These are phyloP conservation scores for Zaprionus davidi DNA, from an alignment of 1,140 invertebrate genomes.

Conservation along the genomic window DNA sequence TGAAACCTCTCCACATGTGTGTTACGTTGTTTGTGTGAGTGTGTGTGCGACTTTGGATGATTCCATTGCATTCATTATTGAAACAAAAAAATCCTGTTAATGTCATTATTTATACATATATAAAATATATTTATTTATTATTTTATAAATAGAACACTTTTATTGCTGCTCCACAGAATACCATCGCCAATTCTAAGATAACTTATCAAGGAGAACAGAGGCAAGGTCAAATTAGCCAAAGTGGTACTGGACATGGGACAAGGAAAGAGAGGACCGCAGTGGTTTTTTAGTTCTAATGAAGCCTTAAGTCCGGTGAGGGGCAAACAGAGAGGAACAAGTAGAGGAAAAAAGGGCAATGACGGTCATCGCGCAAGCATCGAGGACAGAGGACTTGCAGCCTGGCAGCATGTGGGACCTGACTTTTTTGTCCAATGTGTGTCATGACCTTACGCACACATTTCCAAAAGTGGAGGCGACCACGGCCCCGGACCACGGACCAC, in stretches of 20 bases:
- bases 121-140: not conserved
- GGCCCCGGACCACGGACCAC: not conserved
- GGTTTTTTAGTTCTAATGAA: slow-evolving; percentile 23
- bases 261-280: not conserved
- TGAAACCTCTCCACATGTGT: not conserved
- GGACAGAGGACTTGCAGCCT: slow-evolving; percentile 19
- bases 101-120: not conserved
- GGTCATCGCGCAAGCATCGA: slow-evolving; percentile 6
- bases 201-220: not conserved
- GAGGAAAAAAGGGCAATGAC: slow-evolving; percentile 36
- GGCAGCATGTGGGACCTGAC: slow-evolving; percentile 13
- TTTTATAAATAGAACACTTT: slow-evolving; percentile 15
- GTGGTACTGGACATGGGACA: not conserved
- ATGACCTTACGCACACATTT: slow-evolving; percentile 48
- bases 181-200: not conserved
- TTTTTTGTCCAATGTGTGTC: slow-evolving; percentile 46
- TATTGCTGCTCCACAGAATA: not conserved
- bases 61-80: not conserved
- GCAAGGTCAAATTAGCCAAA: slow-evolving; percentile 22
- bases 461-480: slow-evolving; percentile 15
- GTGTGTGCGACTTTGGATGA: not conserved
- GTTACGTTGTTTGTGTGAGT: not conserved
- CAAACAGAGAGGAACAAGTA: slow-evolving; percentile 10
- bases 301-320: slow-evolving; percentile 9
- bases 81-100: not conserved